Base-by-base conservation (phyloP, 2,113 vertebrate genomes). In the Rissa tridactyla region DNA sequence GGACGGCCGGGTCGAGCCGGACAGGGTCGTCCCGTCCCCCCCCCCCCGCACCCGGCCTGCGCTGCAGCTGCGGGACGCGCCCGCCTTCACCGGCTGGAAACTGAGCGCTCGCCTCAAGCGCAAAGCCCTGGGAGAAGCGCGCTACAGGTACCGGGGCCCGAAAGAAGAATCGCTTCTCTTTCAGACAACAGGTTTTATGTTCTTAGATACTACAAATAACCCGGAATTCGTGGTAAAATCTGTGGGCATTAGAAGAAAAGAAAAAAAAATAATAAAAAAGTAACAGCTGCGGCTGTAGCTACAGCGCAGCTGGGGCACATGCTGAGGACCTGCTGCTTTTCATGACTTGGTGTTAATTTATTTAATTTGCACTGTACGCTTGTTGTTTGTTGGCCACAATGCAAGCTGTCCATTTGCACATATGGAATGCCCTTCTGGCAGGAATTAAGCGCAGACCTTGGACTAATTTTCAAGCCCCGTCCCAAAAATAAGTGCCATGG, bases 321-420 rank as follows among this genome's bases (percentile, higher is more conserved):
- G 25, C 77, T 84, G 86, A 54, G 88, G 47, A 76, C 86, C 88
- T 75, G 64, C 72, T 92, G 88, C 77, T 95, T 94, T 91, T 92
- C 82, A 87, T 54, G 75, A 70, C 58, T 89, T 9, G 2, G 65
- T 79, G 94, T 91, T 86, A 86, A 95, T 90, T 57, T 54, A 65
- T 83, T 94, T 93, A 85, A 95, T 86, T 83, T 86, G 64, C 55
- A 38, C 76, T 64, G 32, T 49, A 32, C 4, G 20, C 73, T 71
- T 71, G 68, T 30, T 51, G 38, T 71, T 91, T 71, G 64, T 29
- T 91, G 80, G 69, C 42, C 64, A 6, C 14, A 55, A n/a, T 15
- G 47, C 80, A 75, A 84, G 57, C 55, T 86, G 79, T n/a, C 85
- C 36, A 20, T 86, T 70, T 84, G 77, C 61, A 62, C 62, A 84